phyloP scores from a whole-genome alignment of 2,888 invertebrate species.

The Cyclophora punctaria region DNA sequence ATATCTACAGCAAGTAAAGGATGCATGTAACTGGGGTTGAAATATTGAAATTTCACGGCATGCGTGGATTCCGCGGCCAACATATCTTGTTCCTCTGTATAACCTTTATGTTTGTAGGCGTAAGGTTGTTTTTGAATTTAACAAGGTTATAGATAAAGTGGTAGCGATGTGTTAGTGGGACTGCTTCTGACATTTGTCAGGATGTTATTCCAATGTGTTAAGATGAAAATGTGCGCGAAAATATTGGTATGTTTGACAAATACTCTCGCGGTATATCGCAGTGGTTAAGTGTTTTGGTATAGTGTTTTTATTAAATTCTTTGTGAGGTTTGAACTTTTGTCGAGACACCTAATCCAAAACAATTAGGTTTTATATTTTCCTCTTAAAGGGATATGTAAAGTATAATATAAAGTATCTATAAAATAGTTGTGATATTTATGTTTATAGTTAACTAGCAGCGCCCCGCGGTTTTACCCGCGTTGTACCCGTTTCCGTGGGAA shows the following conservation, averaged over 20 bases:
- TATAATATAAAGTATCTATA: too few relatives aligned
- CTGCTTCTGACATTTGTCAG: constrained; percentile 50
- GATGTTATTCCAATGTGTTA: constrained; percentile 36
- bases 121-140: constrained; percentile 21
- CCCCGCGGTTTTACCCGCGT: too few relatives aligned
- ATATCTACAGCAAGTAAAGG: constrained; percentile 17
- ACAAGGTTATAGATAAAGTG: constrained; percentile 7
- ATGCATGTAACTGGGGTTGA: constrained; percentile 39
- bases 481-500: too few relatives aligned
- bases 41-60: constrained; percentile 48
- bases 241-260: constrained; percentile 9
- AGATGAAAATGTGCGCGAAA: constrained; percentile 22
- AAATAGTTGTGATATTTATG: too few relatives aligned
- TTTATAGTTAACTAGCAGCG: too few relatives aligned
- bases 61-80: constrained; percentile 26
- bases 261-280: too few relatives aligned
- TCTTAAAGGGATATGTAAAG: too few relatives aligned
- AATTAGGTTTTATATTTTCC: too few relatives aligned
- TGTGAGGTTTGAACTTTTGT: too few relatives aligned
- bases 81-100: constrained; percentile 6
- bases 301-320: too few relatives aligned
- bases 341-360: too few relatives aligned
- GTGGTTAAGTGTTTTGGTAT: too few relatives aligned
- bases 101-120: neutral
- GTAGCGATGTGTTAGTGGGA: constrained; percentile 27